phyloP scores from a whole-genome alignment of 2,113 vertebrate genomes.

The Sciurus niger region DNA sequence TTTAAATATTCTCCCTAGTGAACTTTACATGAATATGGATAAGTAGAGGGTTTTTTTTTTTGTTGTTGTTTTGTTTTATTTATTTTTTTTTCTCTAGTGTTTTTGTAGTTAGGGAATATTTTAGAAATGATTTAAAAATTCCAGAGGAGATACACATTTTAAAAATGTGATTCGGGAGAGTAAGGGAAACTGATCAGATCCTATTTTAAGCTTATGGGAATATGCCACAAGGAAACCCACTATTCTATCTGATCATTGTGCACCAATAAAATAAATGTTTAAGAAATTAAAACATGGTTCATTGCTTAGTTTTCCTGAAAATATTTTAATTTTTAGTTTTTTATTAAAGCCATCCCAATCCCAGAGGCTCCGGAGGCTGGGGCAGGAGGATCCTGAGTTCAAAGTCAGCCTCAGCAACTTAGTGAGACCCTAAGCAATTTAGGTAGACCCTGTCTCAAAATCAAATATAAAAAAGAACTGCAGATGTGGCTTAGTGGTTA shows the following conservation, averaged over 20 bases:
- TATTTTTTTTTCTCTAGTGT: background rate
- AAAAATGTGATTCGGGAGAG: conserved; percentile 26
- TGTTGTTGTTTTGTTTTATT: no score
- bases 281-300: conserved; percentile 7
- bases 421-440: no score
- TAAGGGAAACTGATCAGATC: background rate
- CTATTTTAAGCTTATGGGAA: background rate
- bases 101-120: conserved; percentile 38
- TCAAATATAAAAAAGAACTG: no score
- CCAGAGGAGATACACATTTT: background rate
- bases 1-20: conserved; percentile 45
- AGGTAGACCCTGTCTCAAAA: no score
- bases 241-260: background rate
- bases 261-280: background rate
- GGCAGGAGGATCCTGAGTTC: no score
- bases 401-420: no score
- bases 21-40: conserved; percentile 73
- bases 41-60: background rate
- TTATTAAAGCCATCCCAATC: background rate
- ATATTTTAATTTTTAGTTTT: conserved; percentile 50
- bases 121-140: conserved; percentile 60
- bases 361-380: no score
- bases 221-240: background rate
- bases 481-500: no score
- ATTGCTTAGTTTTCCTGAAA: background rate